These are phyloP conservation scores for Drosophila acutilabella DNA, from an alignment of 2,888 invertebrate genomes.

Conservation along the genomic window DNA sequence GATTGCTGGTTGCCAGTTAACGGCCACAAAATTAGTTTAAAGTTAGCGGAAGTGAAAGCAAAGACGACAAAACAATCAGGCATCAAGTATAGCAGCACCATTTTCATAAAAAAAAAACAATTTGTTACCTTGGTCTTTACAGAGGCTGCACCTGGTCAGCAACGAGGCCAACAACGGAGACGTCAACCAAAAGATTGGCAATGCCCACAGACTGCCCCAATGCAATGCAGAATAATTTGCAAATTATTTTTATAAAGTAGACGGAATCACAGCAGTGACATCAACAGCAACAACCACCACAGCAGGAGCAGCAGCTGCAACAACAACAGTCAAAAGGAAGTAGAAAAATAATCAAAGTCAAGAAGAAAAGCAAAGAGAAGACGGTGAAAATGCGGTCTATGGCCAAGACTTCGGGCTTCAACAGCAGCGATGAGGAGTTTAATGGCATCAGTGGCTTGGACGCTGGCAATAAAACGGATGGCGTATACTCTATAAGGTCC, in stretches of 20 bases:
- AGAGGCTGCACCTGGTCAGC: slow-evolving; percentile 70
- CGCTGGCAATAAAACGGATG: slow-evolving; percentile 87
- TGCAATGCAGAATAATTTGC: slow-evolving; percentile 49
- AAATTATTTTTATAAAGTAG: slow-evolving; percentile 58
- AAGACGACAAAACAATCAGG: slow-evolving; percentile 8
- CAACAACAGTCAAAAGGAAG: slow-evolving; percentile 10
- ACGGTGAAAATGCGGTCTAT: slow-evolving; percentile 59
- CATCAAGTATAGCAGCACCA: slow-evolving; percentile 17
- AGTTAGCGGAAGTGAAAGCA: slow-evolving; percentile 65
- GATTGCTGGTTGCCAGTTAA: slow-evolving; percentile 58
- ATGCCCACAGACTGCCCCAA: slow-evolving; percentile 40
- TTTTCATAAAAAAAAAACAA: slow-evolving; percentile 18
- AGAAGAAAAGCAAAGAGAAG: not conserved
- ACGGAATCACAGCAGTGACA: slow-evolving; percentile 11
- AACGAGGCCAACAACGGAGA: slow-evolving; percentile 39
- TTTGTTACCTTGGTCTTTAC: slow-evolving; percentile 41
- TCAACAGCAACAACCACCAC: slow-evolving; percentile 2
- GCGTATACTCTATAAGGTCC: slow-evolving; percentile 91
- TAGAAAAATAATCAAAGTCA: not conserved
- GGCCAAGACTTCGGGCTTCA: slow-evolving; percentile 55
- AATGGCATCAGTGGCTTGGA: slow-evolving; percentile 84
- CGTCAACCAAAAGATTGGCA: slow-evolving; percentile 46
- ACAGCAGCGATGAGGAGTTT: slow-evolving; percentile 71
- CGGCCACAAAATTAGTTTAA: slow-evolving; percentile 79
- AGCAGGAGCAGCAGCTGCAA: not conserved